Conservation (phyloP, 1,140 invertebrate species). For the Brachionus paranguensis region DNA sequence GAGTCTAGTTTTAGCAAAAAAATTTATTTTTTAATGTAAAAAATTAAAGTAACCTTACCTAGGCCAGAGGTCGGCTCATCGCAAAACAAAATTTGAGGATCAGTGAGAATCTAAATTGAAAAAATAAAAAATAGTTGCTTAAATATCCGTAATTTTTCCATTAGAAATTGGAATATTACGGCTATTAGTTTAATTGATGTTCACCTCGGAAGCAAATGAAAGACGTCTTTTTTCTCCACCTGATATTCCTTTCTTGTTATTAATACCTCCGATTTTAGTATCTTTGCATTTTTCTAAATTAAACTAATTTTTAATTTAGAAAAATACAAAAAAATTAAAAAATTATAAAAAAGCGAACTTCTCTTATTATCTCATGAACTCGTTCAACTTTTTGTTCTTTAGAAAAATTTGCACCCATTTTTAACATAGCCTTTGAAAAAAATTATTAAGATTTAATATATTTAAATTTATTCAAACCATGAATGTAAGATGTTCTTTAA, state of each 20-base stretch:
- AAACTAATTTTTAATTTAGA: slow-evolving; percentile 58
- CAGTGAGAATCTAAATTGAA: slow-evolving; percentile 69
- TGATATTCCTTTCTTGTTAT: slow-evolving; percentile 80
- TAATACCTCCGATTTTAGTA: slow-evolving; percentile 66
- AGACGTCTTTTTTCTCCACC: slow-evolving; percentile 89
- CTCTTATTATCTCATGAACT: slow-evolving; percentile 81
- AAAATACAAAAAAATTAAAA: neutral
- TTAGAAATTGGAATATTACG: too few species aligned
- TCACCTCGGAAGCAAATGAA: slow-evolving; percentile 87
- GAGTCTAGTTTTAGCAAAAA: slow-evolving; percentile 62
- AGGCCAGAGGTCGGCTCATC: slow-evolving; percentile 91
- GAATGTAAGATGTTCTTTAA: slow-evolving; percentile 59
- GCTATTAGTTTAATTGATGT: neutral
- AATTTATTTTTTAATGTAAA: neutral
- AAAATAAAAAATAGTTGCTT: neutral
- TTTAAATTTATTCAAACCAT: slow-evolving; percentile 59
- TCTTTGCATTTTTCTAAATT: slow-evolving; percentile 60
- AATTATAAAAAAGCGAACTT: slow-evolving; percentile 59
- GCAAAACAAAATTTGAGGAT: slow-evolving; percentile 87
- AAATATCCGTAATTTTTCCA: too few species aligned
- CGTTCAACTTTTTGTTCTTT: slow-evolving; percentile 69
- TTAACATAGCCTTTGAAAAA: slow-evolving; percentile 71
- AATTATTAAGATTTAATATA: slow-evolving; percentile 58
- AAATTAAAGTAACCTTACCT: neutral
- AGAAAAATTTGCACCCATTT: slow-evolving; percentile 78